Conservation (phyloP, 2,113 vertebrate species). For the Melospiza melodia region DNA sequence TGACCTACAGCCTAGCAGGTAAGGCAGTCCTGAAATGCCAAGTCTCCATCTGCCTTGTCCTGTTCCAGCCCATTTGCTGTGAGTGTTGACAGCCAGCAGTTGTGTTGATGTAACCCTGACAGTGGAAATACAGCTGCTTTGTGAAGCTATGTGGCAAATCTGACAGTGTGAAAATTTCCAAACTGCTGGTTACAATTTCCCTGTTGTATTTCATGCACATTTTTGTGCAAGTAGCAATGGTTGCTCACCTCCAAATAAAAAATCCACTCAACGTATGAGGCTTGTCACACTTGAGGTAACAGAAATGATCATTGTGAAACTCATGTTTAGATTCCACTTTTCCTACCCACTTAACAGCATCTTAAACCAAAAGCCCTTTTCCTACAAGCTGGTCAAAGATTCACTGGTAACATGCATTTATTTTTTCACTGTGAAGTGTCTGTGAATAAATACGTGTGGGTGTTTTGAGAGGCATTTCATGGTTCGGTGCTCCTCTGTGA, state of each 20-base stretch:
- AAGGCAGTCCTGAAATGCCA: background rate
- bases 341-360: background rate
- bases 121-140: background rate
- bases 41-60: background rate
- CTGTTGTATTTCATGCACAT: background rate
- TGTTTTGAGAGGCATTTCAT: background rate
- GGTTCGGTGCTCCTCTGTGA: background rate
- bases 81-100: background rate
- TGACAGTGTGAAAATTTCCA: background rate
- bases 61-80: background rate
- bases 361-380: background rate
- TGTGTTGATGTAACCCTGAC: background rate
- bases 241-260: background rate
- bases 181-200: background rate
- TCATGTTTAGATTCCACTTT: background rate
- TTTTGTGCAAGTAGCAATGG: background rate
- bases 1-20: background rate
- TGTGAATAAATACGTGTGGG: background rate
- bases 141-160: background rate
- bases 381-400: background rate
- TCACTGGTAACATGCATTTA: background rate
- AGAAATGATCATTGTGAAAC: background rate
- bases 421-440: background rate
- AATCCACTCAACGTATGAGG: accelerated
- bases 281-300: background rate